Conservation (phyloP, 2,888 invertebrate genomes). For the Lithosia quadra region DNA sequence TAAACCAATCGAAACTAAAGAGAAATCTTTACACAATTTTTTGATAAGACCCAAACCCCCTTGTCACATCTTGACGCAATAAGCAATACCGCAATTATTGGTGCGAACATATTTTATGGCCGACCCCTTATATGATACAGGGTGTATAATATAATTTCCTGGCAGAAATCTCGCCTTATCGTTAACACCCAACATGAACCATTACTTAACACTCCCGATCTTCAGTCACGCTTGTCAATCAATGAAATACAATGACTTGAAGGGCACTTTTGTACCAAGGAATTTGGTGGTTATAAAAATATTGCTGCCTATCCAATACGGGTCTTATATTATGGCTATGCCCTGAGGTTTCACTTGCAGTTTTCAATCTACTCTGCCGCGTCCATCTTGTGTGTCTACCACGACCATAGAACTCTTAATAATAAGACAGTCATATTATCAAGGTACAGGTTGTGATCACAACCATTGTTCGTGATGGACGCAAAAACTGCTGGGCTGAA, state of each 20-base stretch:
- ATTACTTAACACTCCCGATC: constrained; percentile 4
- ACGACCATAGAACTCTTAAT: no score
- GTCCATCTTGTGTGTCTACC: no score
- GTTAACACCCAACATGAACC: background rate
- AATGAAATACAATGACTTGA: background rate
- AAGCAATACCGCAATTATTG: no score
- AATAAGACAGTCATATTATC: no score
- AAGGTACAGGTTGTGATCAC: no score
- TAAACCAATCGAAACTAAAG: no score
- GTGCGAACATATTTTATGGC: background rate
- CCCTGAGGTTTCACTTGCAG: no score
- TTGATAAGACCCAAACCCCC: background rate
- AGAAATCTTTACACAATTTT: background rate
- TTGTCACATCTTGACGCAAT: background rate
- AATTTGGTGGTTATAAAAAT: background rate
- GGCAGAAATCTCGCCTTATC: background rate
- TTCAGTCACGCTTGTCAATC: constrained; percentile 7
- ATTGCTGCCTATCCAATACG: background rate
- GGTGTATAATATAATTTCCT: constrained; percentile 1
- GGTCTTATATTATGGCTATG: no score
- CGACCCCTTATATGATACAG: background rate
- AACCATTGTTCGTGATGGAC: no score
- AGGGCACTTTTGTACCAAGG: background rate
- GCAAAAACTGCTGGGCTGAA: no score
- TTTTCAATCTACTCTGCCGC: no score